phyloP scores from a whole-genome alignment of 1,140 invertebrate species.

The Lutraria rhynchaena region DNA sequence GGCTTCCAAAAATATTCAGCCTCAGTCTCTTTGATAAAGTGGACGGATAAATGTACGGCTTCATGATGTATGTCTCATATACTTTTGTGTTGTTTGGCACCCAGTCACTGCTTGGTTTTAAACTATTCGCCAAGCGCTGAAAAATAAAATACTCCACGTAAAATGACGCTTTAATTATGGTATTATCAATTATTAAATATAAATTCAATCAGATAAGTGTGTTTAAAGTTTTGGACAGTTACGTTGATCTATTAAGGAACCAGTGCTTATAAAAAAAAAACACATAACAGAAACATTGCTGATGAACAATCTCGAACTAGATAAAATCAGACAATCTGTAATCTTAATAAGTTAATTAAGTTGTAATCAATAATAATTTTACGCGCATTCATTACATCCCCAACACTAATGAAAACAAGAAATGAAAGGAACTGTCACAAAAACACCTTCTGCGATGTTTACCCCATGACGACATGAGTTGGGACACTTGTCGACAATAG shows the following conservation, averaged over 20 bases:
- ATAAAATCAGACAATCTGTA: no score
- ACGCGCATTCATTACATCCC: no score
- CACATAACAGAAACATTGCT: no score
- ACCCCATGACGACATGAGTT: no score
- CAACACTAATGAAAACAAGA: no score
- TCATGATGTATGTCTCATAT: not conserved
- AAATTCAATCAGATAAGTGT: not conserved
- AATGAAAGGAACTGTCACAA: no score
- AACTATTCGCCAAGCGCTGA: slow-evolving; percentile 1
- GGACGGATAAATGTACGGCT: not conserved
- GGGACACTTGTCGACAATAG: no score
- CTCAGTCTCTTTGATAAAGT: not conserved
- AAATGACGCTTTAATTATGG: not conserved
- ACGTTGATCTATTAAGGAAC: not conserved
- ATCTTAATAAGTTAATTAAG: no score
- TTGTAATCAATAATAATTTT: no score
- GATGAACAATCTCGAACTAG: no score
- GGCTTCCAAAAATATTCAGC: not conserved
- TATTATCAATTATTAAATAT: not conserved
- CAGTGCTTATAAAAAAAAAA: not conserved
- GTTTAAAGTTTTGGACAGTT: not conserved
- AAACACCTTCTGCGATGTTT: no score
- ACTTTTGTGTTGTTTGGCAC: not conserved
- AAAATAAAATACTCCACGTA: not conserved
- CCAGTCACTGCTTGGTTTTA: slow-evolving; percentile 18